Evolutionary conservation across 1,140 invertebrate species (phyloP), one percentile per base, ranked within the genome.

Genomic region (Lordiphosa stackelbergi): DNA sequence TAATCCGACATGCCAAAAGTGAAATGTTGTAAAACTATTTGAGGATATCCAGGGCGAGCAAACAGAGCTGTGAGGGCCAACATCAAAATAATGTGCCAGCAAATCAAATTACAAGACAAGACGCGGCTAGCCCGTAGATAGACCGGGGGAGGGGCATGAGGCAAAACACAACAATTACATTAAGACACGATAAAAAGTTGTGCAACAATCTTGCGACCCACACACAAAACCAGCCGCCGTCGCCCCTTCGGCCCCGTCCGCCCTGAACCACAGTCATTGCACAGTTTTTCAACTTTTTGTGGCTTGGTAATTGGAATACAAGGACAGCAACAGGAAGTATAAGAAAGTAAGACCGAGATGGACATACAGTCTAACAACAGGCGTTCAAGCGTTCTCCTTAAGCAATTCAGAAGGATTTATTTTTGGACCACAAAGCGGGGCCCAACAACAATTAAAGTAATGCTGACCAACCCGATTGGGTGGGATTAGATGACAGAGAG

Each of bases 241-340:
- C 7, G 19, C 45, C 11, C 41, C 6, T 10, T 28, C 22, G 7
- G 7, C 28, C 11, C 28, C 22, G 11, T 10, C n/a, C 28, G 13
- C 28, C 28, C 53, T 11, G 54, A 35, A 66, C 74, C 74, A 64
- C 74, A 79, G 62, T 81, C 75, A 75, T 79, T 79, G 75, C 75
- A 81, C 71, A 83, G 75, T 81, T 81, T 81, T 81, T 81, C 72
- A 83, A 84, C 73, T 83, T 83, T 83, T 83, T 84, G 78, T 83
- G 78, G 77, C 77, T 83, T 83, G 83, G 77, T 83, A 83, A 83
- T 84, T 83, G 72, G 77, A 83, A 83, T 73, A 77, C 68, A 79
- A 70, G 55, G 66, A 38, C 69, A 81, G 77, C 77, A 77, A 81
- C 72, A 81, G 77, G 78, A 84, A 77, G 45, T 66, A 72, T 59